Evolutionary conservation across 2,888 invertebrate species (phyloP).

Genomic region (Hypomecis atomaria): DNA sequence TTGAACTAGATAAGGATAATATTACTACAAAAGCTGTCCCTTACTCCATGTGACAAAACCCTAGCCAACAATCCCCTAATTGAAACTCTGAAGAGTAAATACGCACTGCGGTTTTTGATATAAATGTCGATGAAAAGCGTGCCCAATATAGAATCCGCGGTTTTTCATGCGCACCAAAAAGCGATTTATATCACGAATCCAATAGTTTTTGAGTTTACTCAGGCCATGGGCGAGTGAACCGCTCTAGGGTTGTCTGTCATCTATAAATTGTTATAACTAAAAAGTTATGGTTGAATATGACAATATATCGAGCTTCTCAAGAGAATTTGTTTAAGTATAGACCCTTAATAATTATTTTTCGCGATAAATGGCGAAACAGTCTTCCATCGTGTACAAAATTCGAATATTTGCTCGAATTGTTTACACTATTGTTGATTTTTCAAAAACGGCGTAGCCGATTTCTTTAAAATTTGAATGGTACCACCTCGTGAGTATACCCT

Average conservation of each 20-base stretch:
- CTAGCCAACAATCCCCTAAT: background rate
- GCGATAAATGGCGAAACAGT: too few relatives aligned
- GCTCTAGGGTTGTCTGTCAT: slow-evolving; percentile 2
- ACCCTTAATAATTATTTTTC: too few relatives aligned
- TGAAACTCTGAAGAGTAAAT: slow-evolving; percentile 1
- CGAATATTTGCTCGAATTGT: too few relatives aligned
- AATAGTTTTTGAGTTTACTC: slow-evolving; percentile 40
- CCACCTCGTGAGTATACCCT: too few relatives aligned
- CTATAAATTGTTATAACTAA: background rate
- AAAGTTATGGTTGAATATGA: too few relatives aligned
- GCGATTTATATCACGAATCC: slow-evolving; percentile 39
- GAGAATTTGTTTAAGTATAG: too few relatives aligned
- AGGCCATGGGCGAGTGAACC: slow-evolving; percentile 15
- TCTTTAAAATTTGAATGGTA: too few relatives aligned
- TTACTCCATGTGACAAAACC: background rate
- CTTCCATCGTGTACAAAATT: too few relatives aligned
- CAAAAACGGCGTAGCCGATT: too few relatives aligned
- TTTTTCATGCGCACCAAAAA: slow-evolving; percentile 36
- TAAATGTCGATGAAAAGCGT: slow-evolving; percentile 21
- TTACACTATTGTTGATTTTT: too few relatives aligned
- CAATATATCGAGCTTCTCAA: too few relatives aligned
- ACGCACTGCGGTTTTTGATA: slow-evolving; percentile 31
- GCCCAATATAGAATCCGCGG: slow-evolving; percentile 27
- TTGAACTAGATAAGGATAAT: background rate
- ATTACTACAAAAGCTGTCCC: background rate